Evolutionary conservation across 2,888 invertebrate genomes (phyloP).

Genomic region (Colostygia pectinataria): DNA sequence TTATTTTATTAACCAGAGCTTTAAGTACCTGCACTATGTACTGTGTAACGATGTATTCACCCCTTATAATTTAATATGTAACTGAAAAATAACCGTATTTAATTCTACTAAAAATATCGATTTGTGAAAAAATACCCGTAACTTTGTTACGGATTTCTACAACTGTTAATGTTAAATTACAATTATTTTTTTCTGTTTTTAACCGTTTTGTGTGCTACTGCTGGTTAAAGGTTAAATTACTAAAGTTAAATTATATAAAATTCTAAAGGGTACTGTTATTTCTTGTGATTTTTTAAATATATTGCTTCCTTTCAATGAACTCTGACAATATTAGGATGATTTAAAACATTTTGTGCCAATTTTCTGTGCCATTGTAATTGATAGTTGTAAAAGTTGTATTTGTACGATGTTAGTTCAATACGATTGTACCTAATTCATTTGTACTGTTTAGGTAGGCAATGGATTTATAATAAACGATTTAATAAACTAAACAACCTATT

Average conservation of each 20-base stretch:
- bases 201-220: too few species aligned
- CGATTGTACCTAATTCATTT: constrained; percentile 51
- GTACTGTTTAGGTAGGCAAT: constrained; percentile 58
- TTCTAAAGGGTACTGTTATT: too few species aligned
- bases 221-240: too few species aligned
- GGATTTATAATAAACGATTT: constrained; percentile 67
- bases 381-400: constrained; percentile 39
- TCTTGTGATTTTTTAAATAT: neutral
- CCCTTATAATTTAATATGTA: neutral
- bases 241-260: too few species aligned
- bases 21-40: neutral
- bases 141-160: too few species aligned
- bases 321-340: constrained; percentile 24
- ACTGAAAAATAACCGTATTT: neutral
- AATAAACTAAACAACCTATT: constrained; percentile 22
- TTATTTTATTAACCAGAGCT: constrained; percentile 7
- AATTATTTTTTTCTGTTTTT: too few species aligned
- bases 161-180: too few species aligned
- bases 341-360: constrained; percentile 19
- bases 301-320: constrained; percentile 5
- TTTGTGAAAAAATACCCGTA: neutral
- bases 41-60: neutral
- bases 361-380: constrained; percentile 20
- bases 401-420: constrained; percentile 47
- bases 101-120: neutral